Percentiles rank a stretch among this genome's conserved stretches.
These are phyloP conservation scores for Drosophila obscura DNA, from an alignment of 1,140 invertebrate species.

Conservation along the genomic window DNA sequence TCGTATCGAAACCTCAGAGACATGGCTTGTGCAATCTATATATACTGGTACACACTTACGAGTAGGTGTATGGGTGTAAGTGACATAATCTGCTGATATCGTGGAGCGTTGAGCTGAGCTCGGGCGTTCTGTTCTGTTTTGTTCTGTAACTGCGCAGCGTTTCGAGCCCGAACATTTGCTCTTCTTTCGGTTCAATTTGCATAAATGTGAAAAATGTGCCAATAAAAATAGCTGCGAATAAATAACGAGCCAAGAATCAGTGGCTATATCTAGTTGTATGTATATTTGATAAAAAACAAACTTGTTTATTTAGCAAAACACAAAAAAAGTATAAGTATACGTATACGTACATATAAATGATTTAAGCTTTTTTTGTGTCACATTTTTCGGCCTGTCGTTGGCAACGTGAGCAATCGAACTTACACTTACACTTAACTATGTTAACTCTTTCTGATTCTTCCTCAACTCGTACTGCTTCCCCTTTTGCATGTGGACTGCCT, in stretches of 20 bases:
- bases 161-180: constrained; percentile 19
- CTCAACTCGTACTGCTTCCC: constrained; percentile 5
- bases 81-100: constrained; percentile 81
- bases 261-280: constrained; percentile 60
- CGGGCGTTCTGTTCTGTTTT: constrained; percentile 39
- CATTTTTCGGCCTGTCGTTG: constrained; percentile 54
- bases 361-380: constrained; percentile 47
- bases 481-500: constrained; percentile 58
- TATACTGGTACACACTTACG: constrained; percentile 11
- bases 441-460: constrained; percentile 26
- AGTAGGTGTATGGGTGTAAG: constrained; percentile 42
- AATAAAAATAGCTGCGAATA: constrained; percentile 75
- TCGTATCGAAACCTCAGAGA: constrained; percentile 10
- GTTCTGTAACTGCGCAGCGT: constrained; percentile 76
- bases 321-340: constrained; percentile 28
- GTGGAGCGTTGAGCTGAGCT: constrained; percentile 56
- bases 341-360: constrained; percentile 11
- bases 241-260: constrained; percentile 56
- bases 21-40: constrained; percentile 61
- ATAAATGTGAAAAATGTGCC: constrained; percentile 78
- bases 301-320: constrained; percentile 79
- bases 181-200: constrained; percentile 62
- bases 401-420: constrained; percentile 37
- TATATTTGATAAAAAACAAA: constrained; percentile 76
- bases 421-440: constrained; percentile 44